Percentiles rank a stretch among this genome's conserved stretches.
phyloP scores from a whole-genome alignment of 2,888 invertebrate genomes.

The Fragum sueziense region DNA sequence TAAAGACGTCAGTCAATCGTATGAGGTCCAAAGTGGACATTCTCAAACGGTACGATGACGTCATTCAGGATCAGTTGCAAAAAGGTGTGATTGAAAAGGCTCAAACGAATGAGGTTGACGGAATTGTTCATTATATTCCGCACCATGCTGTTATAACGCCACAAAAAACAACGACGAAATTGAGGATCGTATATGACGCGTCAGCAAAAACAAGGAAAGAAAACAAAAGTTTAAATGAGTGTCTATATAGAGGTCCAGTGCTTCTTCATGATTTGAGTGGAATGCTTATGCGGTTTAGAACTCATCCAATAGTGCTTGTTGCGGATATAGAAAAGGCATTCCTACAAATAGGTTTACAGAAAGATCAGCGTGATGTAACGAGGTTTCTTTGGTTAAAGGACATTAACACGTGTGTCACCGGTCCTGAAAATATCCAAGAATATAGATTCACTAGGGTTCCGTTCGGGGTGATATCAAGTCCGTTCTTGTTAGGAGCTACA shows the following conservation, averaged over 20 bases:
- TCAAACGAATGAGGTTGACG: not conserved
- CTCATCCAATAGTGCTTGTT: slow-evolving; percentile 26
- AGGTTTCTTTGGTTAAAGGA: slow-evolving; percentile 50
- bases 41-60: slow-evolving; percentile 21
- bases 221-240: slow-evolving; percentile 31
- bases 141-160: slow-evolving; percentile 36
- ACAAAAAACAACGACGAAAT: slow-evolving; percentile 19
- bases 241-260: slow-evolving; percentile 31
- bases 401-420: not conserved
- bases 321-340: slow-evolving; percentile 37
- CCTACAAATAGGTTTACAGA: slow-evolving; percentile 38
- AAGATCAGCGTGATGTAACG: slow-evolving; percentile 40
- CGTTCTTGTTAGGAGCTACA: slow-evolving; percentile 35
- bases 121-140: slow-evolving; percentile 30
- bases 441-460: slow-evolving; percentile 38
- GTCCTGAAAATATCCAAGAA: slow-evolving; percentile 19
- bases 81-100: slow-evolving; percentile 42
- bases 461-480: slow-evolving; percentile 36
- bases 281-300: slow-evolving; percentile 30
- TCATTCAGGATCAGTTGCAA: slow-evolving; percentile 30
- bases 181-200: slow-evolving; percentile 31
- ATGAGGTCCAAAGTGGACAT: slow-evolving; percentile 33
- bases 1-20: slow-evolving; percentile 19
- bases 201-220: slow-evolving; percentile 14
- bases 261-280: slow-evolving; percentile 27